These are phyloP conservation scores for Pseudanteris insignis DNA, from an alignment of 2,888 invertebrate genomes.

Conservation along the genomic window DNA sequence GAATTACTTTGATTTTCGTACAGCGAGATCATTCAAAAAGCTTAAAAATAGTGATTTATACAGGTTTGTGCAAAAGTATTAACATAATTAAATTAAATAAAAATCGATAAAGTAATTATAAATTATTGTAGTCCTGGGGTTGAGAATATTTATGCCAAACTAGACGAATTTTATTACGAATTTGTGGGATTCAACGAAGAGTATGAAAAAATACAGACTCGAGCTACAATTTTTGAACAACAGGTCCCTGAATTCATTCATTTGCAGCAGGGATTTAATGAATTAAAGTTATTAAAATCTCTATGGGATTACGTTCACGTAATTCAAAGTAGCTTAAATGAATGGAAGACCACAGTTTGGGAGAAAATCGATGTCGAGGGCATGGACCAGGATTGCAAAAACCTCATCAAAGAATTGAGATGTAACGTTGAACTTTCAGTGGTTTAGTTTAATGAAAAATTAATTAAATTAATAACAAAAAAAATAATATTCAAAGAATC, in stretches of 20 bases:
- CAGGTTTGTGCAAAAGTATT: conserved; percentile 53
- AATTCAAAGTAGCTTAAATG: conserved; percentile 82
- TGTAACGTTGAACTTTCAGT: conserved; percentile 68
- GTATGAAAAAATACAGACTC: conserved; percentile 74
- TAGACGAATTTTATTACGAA: conserved; percentile 77
- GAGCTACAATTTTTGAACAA: conserved; percentile 86
- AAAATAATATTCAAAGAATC: background rate
- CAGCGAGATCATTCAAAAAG: conserved; percentile 78
- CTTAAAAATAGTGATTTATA: conserved; percentile 72
- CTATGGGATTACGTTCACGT: conserved; percentile 91
- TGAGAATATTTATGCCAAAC: conserved; percentile 72
- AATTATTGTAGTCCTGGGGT: background rate
- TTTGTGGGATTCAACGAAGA: conserved; percentile 76
- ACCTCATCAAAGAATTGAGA: conserved; percentile 85
- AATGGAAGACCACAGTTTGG: conserved; percentile 95
- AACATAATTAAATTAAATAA: background rate
- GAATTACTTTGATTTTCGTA: conserved; percentile 80
- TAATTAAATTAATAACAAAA: background rate
- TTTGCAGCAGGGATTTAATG: conserved; percentile 78
- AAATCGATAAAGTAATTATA: too few relatives aligned
- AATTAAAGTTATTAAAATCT: conserved; percentile 79
- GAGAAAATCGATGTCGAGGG: conserved; percentile 91
- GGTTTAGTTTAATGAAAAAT: too few relatives aligned
- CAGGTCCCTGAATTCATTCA: conserved; percentile 84
- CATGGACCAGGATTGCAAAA: conserved; percentile 95